phyloP scores from a whole-genome alignment of 2,113 vertebrate species.

The Meriones unguiculatus region DNA sequence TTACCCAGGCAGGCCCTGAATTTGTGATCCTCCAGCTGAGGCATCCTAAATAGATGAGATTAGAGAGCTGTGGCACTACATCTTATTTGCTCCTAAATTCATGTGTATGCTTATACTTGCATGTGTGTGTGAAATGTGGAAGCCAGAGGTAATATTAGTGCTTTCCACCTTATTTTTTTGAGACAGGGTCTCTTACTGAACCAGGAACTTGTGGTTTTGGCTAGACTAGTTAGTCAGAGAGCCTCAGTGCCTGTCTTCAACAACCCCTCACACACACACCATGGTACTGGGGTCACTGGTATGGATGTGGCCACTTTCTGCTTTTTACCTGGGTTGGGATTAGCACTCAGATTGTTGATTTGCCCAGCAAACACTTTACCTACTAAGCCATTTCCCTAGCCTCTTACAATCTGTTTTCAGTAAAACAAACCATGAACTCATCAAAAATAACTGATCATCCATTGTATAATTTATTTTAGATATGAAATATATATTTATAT shows the following conservation, averaged over 20 bases:
- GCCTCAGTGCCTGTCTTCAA: neutral
- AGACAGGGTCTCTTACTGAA: neutral
- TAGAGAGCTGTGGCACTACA: neutral
- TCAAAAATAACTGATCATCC: conserved; percentile 16
- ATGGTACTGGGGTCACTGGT: neutral
- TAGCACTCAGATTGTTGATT: neutral
- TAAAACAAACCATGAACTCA: conserved; percentile 26
- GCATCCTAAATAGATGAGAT: neutral
- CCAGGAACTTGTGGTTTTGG: neutral
- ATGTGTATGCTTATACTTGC: neutral
- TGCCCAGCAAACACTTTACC: neutral
- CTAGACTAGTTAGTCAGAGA: neutral
- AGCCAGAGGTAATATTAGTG: neutral
- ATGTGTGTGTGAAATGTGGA: neutral
- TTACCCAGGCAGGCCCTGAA: neutral
- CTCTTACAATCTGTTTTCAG: conserved; percentile 7
- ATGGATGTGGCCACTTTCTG: neutral
- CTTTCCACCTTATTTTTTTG: neutral
- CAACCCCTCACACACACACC: neutral
- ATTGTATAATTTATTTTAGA: conserved; percentile 57
- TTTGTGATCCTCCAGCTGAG: neutral
- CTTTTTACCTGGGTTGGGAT: neutral
- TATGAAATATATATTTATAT: neutral
- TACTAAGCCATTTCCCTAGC: too few species aligned
- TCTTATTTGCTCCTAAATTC: neutral